Evolutionary conservation across 2,888 invertebrate species (phyloP).

Genomic region (Xiphydria camelus): DNA sequence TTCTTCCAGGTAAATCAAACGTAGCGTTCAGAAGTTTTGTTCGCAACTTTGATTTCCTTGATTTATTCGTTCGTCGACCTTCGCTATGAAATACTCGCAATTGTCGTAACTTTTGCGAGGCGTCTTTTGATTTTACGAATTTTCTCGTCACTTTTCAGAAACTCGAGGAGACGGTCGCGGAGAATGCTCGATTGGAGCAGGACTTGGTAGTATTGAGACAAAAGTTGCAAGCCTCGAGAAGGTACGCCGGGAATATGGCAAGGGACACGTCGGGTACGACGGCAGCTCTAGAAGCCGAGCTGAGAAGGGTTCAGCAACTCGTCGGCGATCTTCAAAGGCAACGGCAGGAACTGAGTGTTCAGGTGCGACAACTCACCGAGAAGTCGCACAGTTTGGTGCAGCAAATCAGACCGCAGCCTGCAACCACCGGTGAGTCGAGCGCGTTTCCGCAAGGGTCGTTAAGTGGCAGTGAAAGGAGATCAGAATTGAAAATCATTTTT

Average conservation of each 20-base stretch:
- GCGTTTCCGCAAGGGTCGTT: no score
- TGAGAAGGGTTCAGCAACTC: slow-evolving; percentile 79
- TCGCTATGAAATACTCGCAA: no score
- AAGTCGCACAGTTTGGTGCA: slow-evolving; percentile 73
- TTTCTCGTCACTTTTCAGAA: slow-evolving; percentile 70
- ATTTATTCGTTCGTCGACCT: no score
- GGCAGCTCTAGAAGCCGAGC: slow-evolving; percentile 76
- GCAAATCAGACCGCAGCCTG: slow-evolving; percentile 61
- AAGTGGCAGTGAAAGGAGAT: no score
- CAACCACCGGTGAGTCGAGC: slow-evolving; percentile 24
- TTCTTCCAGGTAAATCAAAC: slow-evolving; percentile 44
- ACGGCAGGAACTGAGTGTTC: slow-evolving; percentile 82
- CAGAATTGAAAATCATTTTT: no score
- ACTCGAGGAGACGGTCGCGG: slow-evolving; percentile 89
- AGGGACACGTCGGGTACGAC: slow-evolving; percentile 61
- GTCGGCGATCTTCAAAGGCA: slow-evolving; percentile 86
- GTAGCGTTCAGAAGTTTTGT: no score
- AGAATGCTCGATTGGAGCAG: slow-evolving; percentile 86
- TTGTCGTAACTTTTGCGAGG: no score
- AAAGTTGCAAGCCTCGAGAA: slow-evolving; percentile 75
- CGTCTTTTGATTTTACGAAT: no score
- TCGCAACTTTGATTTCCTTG: no score
- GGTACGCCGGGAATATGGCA: slow-evolving; percentile 52
- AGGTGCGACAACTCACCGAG: slow-evolving; percentile 82
- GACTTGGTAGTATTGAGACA: slow-evolving; percentile 83